These are phyloP conservation scores for Pimpla rufipes DNA, from an alignment of 2,888 invertebrate species.

Conservation along the genomic window DNA sequence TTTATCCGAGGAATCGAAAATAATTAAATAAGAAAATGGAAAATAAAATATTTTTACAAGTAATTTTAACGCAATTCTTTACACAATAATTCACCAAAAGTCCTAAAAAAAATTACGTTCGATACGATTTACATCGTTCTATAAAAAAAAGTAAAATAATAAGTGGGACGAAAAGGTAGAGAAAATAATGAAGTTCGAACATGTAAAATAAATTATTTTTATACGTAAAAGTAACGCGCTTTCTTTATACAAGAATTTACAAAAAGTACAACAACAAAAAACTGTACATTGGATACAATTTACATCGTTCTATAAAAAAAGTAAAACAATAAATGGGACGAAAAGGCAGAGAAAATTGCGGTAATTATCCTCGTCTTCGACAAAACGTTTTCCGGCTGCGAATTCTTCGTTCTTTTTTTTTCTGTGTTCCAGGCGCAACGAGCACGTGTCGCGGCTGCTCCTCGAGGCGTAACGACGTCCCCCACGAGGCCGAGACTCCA, in stretches of 20 bases:
- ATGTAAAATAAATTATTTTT: too few species aligned
- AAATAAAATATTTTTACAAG: neutral
- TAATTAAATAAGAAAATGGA: neutral
- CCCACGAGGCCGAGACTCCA: neutral
- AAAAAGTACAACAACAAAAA: too few species aligned
- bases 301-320: conserved; percentile 1
- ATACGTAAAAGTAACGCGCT: too few species aligned
- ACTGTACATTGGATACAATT: neutral
- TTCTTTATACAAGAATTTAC: too few species aligned
- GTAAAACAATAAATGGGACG: neutral
- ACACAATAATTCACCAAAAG: too few species aligned
- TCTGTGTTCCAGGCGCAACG: neutral
- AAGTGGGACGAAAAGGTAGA: neutral
- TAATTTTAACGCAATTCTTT: neutral
- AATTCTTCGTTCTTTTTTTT: neutral
- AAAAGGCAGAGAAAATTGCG: neutral
- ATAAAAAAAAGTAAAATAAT: conserved; percentile 2
- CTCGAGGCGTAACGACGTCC: neutral
- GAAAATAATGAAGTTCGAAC: too few species aligned
- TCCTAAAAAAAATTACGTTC: neutral
- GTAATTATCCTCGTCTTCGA: neutral
- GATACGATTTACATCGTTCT: neutral
- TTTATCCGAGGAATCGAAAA: neutral
- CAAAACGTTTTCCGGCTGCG: neutral
- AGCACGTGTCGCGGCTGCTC: conserved; percentile 2